phyloP scores from a whole-genome alignment of 2,113 vertebrate genomes.

The Leptosomus discolor region DNA sequence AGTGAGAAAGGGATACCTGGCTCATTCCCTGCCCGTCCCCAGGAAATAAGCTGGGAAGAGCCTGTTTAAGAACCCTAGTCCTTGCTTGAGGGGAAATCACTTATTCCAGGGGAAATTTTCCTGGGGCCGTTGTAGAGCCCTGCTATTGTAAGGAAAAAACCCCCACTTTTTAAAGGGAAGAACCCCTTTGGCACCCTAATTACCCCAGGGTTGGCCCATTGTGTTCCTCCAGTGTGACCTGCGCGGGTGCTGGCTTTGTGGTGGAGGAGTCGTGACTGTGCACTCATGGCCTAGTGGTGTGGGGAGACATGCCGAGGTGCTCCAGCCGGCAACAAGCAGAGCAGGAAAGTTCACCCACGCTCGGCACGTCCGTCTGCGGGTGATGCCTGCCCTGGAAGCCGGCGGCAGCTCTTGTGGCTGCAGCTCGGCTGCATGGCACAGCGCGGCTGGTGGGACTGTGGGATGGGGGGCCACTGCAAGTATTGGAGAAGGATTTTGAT shows the following conservation, averaged over 20 bases:
- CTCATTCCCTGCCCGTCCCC: neutral
- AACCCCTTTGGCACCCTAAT: neutral
- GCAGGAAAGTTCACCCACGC: neutral
- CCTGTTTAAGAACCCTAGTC: accelerated
- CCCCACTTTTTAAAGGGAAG: neutral
- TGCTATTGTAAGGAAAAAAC: neutral
- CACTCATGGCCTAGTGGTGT: accelerated
- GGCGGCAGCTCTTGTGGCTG: accelerated
- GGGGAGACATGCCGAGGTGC: neutral
- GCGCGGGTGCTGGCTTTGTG: accelerated
- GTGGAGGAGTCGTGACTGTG: accelerated
- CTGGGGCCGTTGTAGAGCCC: accelerated
- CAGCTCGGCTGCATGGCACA: accelerated
- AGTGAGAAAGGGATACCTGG: too few species aligned
- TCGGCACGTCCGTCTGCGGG: neutral
- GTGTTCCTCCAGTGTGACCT: accelerated
- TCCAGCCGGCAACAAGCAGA: neutral
- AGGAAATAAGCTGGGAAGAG: neutral
- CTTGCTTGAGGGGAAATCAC: accelerated
- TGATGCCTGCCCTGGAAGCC: neutral
- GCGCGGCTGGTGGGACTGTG: accelerated
- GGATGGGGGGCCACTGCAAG: accelerated
- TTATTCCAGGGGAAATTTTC: neutral
- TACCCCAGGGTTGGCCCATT: accelerated
- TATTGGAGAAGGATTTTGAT: neutral